Evolutionary conservation across 2,888 invertebrate genomes (phyloP), one percentile per base, ranked within the genome.

Genomic region (Anthrax anthrax): DNA sequence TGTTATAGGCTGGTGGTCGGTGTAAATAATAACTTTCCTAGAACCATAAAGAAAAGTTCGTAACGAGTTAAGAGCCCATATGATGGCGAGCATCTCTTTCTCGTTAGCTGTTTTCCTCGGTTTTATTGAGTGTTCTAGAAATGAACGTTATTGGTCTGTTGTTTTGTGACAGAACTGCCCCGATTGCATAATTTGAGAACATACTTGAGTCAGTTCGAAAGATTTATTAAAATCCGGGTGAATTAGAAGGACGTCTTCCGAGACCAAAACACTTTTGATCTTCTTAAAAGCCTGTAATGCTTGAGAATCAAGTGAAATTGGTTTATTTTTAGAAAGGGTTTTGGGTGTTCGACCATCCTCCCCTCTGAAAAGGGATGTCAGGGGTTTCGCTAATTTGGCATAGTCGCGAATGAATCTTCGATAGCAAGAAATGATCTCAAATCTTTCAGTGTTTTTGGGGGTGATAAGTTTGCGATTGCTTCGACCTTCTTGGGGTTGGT

Each of bases 401-500:
- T n/a, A n/a, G 16, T 54, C 51, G 0, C 32, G 38, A 36, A 56
- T 49, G 38, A 56, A 56, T 19, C 49, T 44, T 2, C 52, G 41
- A 43, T 54, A 55, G 37, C 14, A 56, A 42, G 18, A 54, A 46
- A 37, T 50, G 52, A 2, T n/a, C n/a, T n/a, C n/a, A n/a, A n/a
- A n/a, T n/a, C n/a, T n/a, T n/a, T n/a, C n/a, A 44, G 18, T 4
- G 46, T 55, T 42, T 44, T 50, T 17, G 54, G 53, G 16, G 48
- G 14, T 17, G 54, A 51, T 18, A 52, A 52, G 17, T 52, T 51
- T 36, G 43, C 18, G 8, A 56, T 52, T n/a, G 53, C 51, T 37
- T 50, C 27, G 10, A 55, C 50, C 49, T 56, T 57, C 29, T 48
- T 36, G 4, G 55, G 55, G 41, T 59, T 53, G 8, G 59, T 57